These are phyloP conservation scores for Brachypalpus laphriformis DNA, from an alignment of 2,888 invertebrate genomes.

Conservation along the genomic window DNA sequence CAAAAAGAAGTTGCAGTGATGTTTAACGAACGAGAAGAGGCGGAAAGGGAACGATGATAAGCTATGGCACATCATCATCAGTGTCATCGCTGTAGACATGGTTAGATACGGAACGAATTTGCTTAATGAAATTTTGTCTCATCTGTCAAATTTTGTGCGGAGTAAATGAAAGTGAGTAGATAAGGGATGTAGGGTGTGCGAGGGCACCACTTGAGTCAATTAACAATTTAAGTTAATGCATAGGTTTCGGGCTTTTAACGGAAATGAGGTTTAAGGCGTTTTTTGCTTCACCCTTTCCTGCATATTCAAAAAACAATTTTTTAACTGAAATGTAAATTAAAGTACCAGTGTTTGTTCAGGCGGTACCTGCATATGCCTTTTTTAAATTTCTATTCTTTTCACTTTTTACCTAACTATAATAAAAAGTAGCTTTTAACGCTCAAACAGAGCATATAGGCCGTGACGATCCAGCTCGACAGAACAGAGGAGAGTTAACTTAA, in stretches of 20 bases:
- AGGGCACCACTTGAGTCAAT: neutral
- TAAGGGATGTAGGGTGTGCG: too few species aligned
- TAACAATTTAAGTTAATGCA: neutral
- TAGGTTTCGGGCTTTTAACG: neutral
- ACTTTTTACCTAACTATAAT: too few species aligned
- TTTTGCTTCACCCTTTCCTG: too few species aligned
- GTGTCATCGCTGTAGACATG: slow-evolving; percentile 42
- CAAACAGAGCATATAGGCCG: too few species aligned
- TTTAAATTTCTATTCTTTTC: too few species aligned
- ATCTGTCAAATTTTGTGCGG: slow-evolving; percentile 41
- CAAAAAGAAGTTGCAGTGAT: slow-evolving; percentile 7
- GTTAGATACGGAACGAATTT: slow-evolving; percentile 47
- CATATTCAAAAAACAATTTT: too few species aligned
- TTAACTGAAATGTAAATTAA: too few species aligned
- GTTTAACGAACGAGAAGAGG: slow-evolving; percentile 36
- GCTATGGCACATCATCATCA: slow-evolving; percentile 66
- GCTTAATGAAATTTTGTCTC: slow-evolving; percentile 58
- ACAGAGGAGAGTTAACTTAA: too few species aligned
- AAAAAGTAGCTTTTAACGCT: too few species aligned
- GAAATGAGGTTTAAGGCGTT: neutral
- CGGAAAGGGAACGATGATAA: slow-evolving; percentile 46
- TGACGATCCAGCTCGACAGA: too few species aligned
- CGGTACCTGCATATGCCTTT: too few species aligned
- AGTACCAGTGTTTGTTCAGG: too few species aligned
- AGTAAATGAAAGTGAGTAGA: neutral